Evolutionary conservation across 2,797 vertebrate genomes (phyloP), one percentile per base, ranked within the genome.

Genomic region (Oreochromis grahami): DNA sequence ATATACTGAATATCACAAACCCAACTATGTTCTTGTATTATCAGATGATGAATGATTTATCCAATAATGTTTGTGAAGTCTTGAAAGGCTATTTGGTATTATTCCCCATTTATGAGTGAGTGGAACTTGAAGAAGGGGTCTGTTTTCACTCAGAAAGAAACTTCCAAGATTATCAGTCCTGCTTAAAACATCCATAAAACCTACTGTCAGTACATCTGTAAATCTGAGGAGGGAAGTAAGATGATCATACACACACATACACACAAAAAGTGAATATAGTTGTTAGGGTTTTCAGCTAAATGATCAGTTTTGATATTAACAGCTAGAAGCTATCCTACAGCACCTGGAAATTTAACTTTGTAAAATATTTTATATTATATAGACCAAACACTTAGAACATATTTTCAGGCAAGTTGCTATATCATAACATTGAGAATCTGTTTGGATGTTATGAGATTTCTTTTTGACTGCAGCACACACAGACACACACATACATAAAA

Each of bases 391-490:
- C 55, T 72, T 55, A 76, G 45, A 80, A 78, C 41, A 70, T 82
- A 78, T 79, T 87, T 85, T 89, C 78, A 81, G 34, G 76, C 48
- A 80, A 85, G 80, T 79, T 78, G 53, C 76, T 77, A 34, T 82
- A 86, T 90, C 77, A 79, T 81, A 84, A 88, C 85, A 90, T 85
- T 84, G 87, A 38, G 7, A 48, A 85, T 81, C 9, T 84, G 78
- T 78, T 83, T 84, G 58, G 86, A 81, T 17, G 36, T 81, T 79
- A 81, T 90, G 83, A 84, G 77, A 68, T 89, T 90, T 88, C 32
- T 43, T 38, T 80, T 45, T 12, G 5, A 48, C 41, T 52, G 50
- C 38, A 48, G 10, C 53, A 76, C 80, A 77, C 58, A 55, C 38
- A 52, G 24, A 68, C 55, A 63, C 58, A 55, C 56, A 76, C 58